Conservation (phyloP, 2,888 invertebrate genomes). For the Diabrotica balteata region DNA sequence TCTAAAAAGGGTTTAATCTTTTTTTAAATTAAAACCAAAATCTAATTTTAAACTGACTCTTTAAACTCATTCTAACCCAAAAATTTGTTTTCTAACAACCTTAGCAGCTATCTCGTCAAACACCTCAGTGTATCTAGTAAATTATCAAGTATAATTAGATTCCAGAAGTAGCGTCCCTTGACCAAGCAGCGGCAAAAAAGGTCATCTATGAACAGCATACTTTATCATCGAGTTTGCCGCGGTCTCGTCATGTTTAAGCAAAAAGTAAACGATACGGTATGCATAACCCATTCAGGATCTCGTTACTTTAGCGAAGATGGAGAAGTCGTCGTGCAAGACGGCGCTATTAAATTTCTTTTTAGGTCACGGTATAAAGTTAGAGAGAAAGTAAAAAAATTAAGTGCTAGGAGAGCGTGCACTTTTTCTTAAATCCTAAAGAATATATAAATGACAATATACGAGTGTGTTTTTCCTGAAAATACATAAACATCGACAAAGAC, state of each 20-base stretch:
- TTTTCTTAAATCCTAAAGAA: too few relatives aligned
- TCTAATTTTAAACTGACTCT: too few relatives aligned
- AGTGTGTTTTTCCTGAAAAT: too few relatives aligned
- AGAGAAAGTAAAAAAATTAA: not conserved
- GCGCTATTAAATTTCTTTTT: slow-evolving; percentile 32
- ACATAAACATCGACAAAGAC: too few relatives aligned
- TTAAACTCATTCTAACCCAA: too few relatives aligned
- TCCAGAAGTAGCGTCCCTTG: slow-evolving; percentile 1
- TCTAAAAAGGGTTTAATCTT: too few relatives aligned
- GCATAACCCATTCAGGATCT: slow-evolving; percentile 52
- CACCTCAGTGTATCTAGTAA: slow-evolving; percentile 6
- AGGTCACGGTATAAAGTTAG: slow-evolving; percentile 9
- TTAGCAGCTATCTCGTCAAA: too few relatives aligned
- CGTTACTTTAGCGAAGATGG: slow-evolving; percentile 43
- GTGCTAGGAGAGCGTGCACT: too few relatives aligned
- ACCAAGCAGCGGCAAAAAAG: slow-evolving; percentile 10
- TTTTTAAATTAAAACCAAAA: too few relatives aligned
- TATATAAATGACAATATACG: too few relatives aligned
- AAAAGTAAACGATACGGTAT: slow-evolving; percentile 51
- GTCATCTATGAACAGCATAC: slow-evolving; percentile 10
- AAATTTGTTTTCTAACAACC: too few relatives aligned
- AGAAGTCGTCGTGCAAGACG: slow-evolving; percentile 36
- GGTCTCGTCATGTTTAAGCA: slow-evolving; percentile 52
- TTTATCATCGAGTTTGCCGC: slow-evolving; percentile 49
- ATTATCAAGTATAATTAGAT: slow-evolving; percentile 14